A percentile compares a stretch with the other conserved stretches of the same genome.
phyloP scores from a whole-genome alignment of 2,797 vertebrate genomes.

The Periparus ater region DNA sequence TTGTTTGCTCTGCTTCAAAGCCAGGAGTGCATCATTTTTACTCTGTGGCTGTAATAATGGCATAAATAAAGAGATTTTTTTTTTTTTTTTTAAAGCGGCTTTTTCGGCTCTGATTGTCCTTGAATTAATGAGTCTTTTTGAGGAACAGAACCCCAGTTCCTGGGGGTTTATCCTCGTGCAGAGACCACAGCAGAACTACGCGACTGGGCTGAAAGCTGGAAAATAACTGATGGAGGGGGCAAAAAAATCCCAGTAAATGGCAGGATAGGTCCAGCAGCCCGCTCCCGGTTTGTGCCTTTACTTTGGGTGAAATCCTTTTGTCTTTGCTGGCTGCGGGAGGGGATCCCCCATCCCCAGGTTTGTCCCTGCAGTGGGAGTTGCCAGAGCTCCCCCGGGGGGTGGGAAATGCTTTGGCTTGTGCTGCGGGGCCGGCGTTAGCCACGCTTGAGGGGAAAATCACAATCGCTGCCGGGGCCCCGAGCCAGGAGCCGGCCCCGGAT shows the following conservation, averaged over 20 bases:
- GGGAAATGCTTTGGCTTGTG: not conserved
- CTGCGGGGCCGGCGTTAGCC: constrained; percentile 4
- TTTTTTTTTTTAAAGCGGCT: not conserved
- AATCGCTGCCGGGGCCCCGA: not conserved
- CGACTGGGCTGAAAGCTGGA: not conserved
- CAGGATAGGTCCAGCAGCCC: not conserved
- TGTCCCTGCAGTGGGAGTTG: not conserved
- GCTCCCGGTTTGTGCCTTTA: not conserved
- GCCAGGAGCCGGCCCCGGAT: not conserved
- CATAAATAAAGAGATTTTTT: not conserved
- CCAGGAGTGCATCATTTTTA: not conserved
- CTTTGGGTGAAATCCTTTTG: not conserved
- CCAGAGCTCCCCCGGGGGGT: not conserved
- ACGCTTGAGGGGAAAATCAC: constrained; percentile 58
- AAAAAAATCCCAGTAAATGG: not conserved
- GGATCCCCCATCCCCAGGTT: not conserved
- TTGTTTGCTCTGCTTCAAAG: constrained; percentile 1
- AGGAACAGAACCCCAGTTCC: not conserved
- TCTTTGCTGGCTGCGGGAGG: not conserved
- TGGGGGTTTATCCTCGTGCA: not conserved
- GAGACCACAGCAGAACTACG: not conserved
- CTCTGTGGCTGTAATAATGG: not conserved
- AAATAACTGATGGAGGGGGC: not conserved
- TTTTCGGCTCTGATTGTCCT: not conserved
- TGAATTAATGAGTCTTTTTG: not conserved